Evolutionary conservation across 2,888 invertebrate genomes (phyloP).

Genomic region (Meiosimyza decipiens): DNA sequence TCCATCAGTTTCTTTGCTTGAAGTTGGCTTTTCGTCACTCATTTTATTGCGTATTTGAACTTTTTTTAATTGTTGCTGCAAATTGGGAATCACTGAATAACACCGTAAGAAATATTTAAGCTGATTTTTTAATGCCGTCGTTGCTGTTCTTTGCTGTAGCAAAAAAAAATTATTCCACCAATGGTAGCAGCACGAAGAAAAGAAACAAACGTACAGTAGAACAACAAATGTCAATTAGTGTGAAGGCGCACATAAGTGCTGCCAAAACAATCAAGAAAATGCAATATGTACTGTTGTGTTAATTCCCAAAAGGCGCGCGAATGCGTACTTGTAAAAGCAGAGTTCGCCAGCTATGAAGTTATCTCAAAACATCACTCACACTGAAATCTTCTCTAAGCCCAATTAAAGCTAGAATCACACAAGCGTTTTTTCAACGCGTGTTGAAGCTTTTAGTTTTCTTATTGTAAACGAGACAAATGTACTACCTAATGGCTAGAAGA

Average conservation of each 20-base stretch:
- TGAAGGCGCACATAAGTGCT: conserved; percentile 5
- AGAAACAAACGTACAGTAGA: not conserved
- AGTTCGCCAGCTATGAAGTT: too few species aligned
- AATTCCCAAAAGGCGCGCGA: too few species aligned
- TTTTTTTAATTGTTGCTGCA: conserved; percentile 1
- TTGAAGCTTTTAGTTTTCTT: too few species aligned
- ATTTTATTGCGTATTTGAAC: conserved; percentile 35
- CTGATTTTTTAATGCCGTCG: conserved; percentile 40
- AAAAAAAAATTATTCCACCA: too few species aligned
- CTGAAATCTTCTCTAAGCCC: too few species aligned
- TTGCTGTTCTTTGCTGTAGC: conserved; percentile 5
- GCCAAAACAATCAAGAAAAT: not conserved
- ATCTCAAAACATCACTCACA: too few species aligned
- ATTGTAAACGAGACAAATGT: too few species aligned
- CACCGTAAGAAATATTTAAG: conserved; percentile 11
- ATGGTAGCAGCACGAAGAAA: not conserved
- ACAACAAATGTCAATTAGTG: conserved; percentile 23
- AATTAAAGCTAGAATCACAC: too few species aligned
- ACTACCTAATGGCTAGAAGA: too few species aligned
- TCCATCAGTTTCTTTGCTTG: conserved; percentile 32
- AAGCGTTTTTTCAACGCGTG: too few species aligned
- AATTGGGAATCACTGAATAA: conserved; percentile 2
- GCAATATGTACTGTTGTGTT: too few species aligned
- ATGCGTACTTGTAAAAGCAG: too few species aligned
- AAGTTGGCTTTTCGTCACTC: conserved; percentile 42